Percentiles rank a stretch among this genome's conserved stretches.
Evolutionary conservation across 2,797 vertebrate genomes (phyloP).

Genomic region (Triplophysa bombifrons): DNA sequence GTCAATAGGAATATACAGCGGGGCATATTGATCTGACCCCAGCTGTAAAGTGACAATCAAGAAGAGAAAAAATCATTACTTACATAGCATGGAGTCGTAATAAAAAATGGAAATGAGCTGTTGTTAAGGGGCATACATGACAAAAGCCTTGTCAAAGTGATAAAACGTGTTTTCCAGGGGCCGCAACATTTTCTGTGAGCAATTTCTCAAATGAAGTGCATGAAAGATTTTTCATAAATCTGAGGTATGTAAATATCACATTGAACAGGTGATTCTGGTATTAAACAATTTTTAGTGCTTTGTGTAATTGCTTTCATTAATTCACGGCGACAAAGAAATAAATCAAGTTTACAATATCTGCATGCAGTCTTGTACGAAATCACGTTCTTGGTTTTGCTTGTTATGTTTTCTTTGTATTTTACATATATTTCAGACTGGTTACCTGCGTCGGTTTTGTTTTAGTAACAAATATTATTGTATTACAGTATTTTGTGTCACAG

Average conservation of each 20-base stretch:
- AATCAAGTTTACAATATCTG: too few species aligned
- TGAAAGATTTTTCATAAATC: background rate
- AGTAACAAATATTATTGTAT: background rate
- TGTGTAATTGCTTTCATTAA: too few species aligned
- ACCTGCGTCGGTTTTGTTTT: background rate
- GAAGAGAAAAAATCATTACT: conserved; percentile 10
- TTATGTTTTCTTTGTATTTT: too few species aligned
- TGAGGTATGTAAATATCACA: background rate
- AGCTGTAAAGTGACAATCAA: conserved; percentile 16
- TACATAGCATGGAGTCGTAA: background rate
- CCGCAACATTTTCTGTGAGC: background rate
- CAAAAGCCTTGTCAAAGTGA: conserved; percentile 16
- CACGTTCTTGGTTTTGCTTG: too few species aligned
- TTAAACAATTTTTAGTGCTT: too few species aligned
- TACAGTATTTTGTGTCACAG: background rate
- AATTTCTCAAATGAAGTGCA: background rate
- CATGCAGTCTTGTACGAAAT: too few species aligned
- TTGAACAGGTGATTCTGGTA: background rate
- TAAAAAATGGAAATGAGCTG: conserved; percentile 19
- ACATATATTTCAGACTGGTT: too few species aligned
- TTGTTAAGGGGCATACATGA: conserved; percentile 9
- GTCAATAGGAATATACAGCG: background rate
- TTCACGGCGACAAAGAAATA: too few species aligned
- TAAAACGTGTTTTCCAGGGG: conserved; percentile 1
- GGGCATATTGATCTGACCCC: conserved; percentile 18